Percentiles rank a stretch among this genome's conserved stretches.
phyloP scores from a whole-genome alignment of 2,797 vertebrate species.

The Taeniopygia guttata region DNA sequence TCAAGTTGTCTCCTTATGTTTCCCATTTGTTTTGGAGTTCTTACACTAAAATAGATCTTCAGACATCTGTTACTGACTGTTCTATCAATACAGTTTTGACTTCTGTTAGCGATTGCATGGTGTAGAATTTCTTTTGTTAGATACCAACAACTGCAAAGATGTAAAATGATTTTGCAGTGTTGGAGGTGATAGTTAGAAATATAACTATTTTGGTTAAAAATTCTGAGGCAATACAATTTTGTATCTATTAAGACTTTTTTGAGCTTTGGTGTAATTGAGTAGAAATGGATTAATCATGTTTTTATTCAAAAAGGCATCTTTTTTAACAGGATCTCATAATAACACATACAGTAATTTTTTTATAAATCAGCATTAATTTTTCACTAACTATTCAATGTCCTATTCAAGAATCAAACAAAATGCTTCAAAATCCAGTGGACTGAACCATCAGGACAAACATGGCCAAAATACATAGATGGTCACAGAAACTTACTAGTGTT shows the following conservation, averaged over 20 bases:
- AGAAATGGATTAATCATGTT: neutral
- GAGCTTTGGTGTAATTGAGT: fast-evolving
- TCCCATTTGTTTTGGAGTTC: neutral
- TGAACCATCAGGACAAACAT: neutral
- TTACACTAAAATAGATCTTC: neutral
- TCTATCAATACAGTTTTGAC: neutral
- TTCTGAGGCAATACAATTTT: neutral
- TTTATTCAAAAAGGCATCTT: neutral
- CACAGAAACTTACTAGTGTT: neutral
- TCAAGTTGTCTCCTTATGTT: neutral
- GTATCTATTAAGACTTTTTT: neutral
- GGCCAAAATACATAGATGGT: neutral
- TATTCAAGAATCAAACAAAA: neutral
- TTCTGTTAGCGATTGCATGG: neutral
- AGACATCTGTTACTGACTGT: neutral
- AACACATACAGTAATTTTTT: neutral
- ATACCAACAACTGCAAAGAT: neutral
- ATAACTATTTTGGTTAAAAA: neutral
- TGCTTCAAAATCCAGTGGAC: neutral
- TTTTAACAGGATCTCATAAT: neutral
- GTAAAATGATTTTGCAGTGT: neutral
- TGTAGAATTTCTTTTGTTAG: neutral
- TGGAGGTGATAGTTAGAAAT: neutral
- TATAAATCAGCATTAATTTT: neutral
- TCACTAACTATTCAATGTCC: neutral